Percentiles rank a stretch among this genome's conserved stretches.
These are phyloP conservation scores for Ethmia dodecea DNA, from an alignment of 2,888 invertebrate genomes.

Conservation along the genomic window DNA sequence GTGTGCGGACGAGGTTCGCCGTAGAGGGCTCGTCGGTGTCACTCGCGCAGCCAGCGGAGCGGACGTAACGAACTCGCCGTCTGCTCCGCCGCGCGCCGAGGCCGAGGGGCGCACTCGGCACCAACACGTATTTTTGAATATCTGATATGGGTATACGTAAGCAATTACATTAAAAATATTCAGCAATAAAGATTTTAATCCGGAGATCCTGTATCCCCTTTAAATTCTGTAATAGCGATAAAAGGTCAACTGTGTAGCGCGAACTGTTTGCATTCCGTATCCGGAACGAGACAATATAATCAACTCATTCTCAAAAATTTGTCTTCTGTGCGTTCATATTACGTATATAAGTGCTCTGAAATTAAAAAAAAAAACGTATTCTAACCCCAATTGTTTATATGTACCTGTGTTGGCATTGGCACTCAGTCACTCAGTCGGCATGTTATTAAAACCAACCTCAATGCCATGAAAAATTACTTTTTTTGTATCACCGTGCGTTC, in stretches of 20 bases:
- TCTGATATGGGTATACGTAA: no score
- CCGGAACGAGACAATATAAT: no score
- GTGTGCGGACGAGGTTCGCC: conserved; percentile 53
- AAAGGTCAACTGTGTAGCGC: no score
- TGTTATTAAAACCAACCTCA: conserved; percentile 53
- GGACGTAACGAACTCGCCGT: conserved; percentile 63
- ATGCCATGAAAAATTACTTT: conserved; percentile 60
- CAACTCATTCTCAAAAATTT: no score
- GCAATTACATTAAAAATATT: no score
- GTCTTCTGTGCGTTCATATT: no score
- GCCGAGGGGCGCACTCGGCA: conserved; percentile 17
- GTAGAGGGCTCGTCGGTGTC: conserved; percentile 28
- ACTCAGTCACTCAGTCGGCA: conserved; percentile 43
- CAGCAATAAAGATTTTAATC: background rate
- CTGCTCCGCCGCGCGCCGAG: conserved; percentile 25
- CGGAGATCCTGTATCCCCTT: conserved; percentile 10
- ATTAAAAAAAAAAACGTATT: no score
- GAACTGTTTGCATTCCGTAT: no score
- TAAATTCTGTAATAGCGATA: no score
- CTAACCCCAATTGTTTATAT: no score
- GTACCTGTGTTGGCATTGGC: conserved; percentile 21
- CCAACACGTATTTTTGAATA: conserved; percentile 24
- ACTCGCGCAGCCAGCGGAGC: conserved; percentile 63
- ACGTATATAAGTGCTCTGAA: no score
- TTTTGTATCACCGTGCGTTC: conserved; percentile 41